Percentiles rank a stretch among this genome's conserved stretches.
phyloP scores from a whole-genome alignment of 2,797 vertebrate genomes.

The Erethizon dorsatum region DNA sequence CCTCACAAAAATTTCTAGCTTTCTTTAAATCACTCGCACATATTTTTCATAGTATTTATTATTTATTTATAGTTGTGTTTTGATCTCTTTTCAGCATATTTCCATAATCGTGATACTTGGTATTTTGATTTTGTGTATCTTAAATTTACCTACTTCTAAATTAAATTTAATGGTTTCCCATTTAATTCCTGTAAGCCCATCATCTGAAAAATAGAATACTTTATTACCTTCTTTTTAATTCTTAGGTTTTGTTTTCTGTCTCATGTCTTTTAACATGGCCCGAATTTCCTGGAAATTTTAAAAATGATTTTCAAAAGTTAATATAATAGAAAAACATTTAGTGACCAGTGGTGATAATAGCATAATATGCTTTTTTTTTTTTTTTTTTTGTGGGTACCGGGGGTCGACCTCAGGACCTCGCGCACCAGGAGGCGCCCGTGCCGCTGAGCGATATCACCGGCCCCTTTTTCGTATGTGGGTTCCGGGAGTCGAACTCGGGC shows the following conservation, averaged over 20 bases:
- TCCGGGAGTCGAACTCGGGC: no score
- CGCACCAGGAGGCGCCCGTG: no score
- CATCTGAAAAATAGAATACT: background rate
- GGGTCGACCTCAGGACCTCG: no score
- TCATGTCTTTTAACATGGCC: background rate
- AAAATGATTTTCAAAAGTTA: background rate
- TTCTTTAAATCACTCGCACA: background rate
- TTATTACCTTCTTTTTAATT: slow-evolving; percentile 16
- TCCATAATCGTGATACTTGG: background rate
- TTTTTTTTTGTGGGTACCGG: no score
- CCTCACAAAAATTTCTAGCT: background rate
- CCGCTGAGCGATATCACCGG: no score
- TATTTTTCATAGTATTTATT: background rate
- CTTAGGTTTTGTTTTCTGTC: background rate
- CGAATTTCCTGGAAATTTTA: background rate
- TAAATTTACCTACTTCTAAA: background rate
- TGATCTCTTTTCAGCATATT: background rate
- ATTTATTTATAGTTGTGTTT: slow-evolving; percentile 1
- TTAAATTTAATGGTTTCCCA: background rate
- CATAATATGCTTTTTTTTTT: background rate
- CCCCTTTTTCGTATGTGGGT: no score
- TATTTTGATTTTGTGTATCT: slow-evolving; percentile 23
- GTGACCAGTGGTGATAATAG: background rate
- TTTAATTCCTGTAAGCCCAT: background rate
- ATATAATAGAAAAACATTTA: background rate